Base-by-base conservation (phyloP, 2,113 vertebrate genomes). In the Brachirus orientalis region DNA sequence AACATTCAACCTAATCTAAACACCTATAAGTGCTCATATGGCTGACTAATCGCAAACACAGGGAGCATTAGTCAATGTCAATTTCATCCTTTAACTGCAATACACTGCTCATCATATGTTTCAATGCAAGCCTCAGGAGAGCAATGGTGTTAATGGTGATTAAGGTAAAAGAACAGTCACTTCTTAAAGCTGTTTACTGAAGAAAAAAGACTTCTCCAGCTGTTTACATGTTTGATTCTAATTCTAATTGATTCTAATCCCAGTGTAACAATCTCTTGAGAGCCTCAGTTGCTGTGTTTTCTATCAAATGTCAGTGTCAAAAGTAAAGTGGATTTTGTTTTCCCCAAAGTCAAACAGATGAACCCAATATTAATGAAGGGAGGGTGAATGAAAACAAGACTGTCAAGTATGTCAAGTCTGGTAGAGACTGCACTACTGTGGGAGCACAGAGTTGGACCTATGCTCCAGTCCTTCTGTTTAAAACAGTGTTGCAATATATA, bases 1-100 rank as follows among this genome's bases (percentile, higher is more conserved):
- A 82, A 50, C 18, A 1, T 79, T 78, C 44, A 71, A 1, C 36
- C 35, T 51, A 46, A 77, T 63, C 53, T 77, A 88, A 89, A 89
- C 89, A 85, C 40, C 59, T 75, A 51, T 63, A 71, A 73, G 66
- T 70, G 76, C 51, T 19, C 43, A 58, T 7, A 40, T 37, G 11
- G 52, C 56, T 51, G 80, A 84, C 43, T 80, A 59, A 74, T 41
- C 51, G 75, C 41, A 20, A 61, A 35, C 36, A 38, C 18, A 13
- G 57, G 50, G 73, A 54, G 56, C 38, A 82, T 84, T 55, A 66
- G 53, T 76, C 74, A 78, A 33, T 48, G 65, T 78, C 58, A 78
- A 33, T 48, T 63, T 78, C 58, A 18, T 47, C 62, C 41, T 67
- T 64, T 62, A 46, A 77, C 56, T 75, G 63, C 48, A 37, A 57